Evolutionary conservation across 2,888 invertebrate genomes (phyloP).

Genomic region (Pterostichus madidus): DNA sequence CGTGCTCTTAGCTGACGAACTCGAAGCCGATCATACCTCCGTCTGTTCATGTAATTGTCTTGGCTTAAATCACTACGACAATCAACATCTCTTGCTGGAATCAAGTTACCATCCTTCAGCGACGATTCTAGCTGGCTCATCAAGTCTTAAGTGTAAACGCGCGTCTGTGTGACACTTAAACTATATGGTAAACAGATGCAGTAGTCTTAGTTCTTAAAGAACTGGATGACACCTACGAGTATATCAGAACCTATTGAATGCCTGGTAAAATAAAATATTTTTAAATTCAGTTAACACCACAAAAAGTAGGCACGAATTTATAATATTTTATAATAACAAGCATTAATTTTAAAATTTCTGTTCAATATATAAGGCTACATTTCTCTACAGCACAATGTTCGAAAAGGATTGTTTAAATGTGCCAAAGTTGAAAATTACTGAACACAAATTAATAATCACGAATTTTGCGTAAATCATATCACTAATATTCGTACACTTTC

Average conservation of each 20-base stretch:
- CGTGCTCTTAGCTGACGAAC: slow-evolving; percentile 80
- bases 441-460: slow-evolving; percentile 13
- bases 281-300: slow-evolving; percentile 15
- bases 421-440: slow-evolving; percentile 28
- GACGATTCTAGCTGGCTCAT: slow-evolving; percentile 74
- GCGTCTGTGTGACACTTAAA: slow-evolving; percentile 75
- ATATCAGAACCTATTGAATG: not conserved
- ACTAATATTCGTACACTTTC: not conserved
- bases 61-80: slow-evolving; percentile 80
- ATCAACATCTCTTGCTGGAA: slow-evolving; percentile 81
- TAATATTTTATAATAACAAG: not conserved
- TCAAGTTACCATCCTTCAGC: slow-evolving; percentile 81
- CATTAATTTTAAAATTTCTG: not conserved
- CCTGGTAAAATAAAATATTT: slow-evolving; percentile 5
- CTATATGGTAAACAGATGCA: slow-evolving; percentile 14
- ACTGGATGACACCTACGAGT: not conserved
- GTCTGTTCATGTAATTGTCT: slow-evolving; percentile 92
- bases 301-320: slow-evolving; percentile 7
- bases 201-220: slow-evolving; percentile 31
- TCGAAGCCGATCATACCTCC: slow-evolving; percentile 86
- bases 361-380: not conserved
- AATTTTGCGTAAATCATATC: slow-evolving; percentile 45
- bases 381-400: not conserved
- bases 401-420: not conserved
- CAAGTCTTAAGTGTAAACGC: slow-evolving; percentile 75